Conservation (phyloP, 2,113 vertebrate genomes). For the Pampusana beccarii region DNA sequence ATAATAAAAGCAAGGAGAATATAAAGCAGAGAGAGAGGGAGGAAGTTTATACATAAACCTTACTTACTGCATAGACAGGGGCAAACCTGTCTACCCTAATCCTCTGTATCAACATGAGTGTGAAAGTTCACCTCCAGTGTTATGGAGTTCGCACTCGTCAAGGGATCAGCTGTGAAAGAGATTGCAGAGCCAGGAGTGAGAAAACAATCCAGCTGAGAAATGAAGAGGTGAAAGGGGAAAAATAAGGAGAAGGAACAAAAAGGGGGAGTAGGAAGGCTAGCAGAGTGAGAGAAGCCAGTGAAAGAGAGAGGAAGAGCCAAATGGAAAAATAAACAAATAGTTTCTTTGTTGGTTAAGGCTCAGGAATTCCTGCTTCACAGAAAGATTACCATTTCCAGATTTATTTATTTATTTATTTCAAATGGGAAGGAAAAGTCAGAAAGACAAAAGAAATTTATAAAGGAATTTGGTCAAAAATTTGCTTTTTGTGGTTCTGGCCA, state of each 20-base stretch:
- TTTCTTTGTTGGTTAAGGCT: constrained; percentile 39
- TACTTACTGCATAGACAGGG: not conserved
- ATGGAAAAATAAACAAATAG: constrained; percentile 51
- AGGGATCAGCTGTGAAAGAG: constrained; percentile 28
- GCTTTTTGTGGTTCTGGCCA: constrained; percentile 19
- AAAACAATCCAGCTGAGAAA: not conserved
- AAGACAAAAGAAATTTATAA: not conserved
- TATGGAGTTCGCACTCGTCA: not conserved
- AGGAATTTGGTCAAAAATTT: not conserved
- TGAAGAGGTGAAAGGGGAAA: not conserved
- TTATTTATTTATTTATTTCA: constrained; percentile 27
- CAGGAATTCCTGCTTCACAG: constrained; percentile 21
- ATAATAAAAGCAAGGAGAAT: not conserved
- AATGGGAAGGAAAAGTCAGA: constrained; percentile 14
- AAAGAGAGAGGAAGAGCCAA: constrained; percentile 29
- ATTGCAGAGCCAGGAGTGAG: constrained; percentile 15
- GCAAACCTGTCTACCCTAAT: not conserved
- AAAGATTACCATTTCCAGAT: constrained; percentile 41
- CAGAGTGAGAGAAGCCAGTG: constrained; percentile 31
- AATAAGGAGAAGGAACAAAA: constrained; percentile 27
- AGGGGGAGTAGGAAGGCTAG: not conserved
- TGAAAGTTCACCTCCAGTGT: constrained; percentile 31
- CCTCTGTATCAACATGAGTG: not conserved
- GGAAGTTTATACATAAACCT: constrained; percentile 38
- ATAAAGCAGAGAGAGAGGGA: not conserved